Conservation (phyloP, 37 sponge, comb jelly and placozoan species). For the Oopsacas minuta region DNA sequence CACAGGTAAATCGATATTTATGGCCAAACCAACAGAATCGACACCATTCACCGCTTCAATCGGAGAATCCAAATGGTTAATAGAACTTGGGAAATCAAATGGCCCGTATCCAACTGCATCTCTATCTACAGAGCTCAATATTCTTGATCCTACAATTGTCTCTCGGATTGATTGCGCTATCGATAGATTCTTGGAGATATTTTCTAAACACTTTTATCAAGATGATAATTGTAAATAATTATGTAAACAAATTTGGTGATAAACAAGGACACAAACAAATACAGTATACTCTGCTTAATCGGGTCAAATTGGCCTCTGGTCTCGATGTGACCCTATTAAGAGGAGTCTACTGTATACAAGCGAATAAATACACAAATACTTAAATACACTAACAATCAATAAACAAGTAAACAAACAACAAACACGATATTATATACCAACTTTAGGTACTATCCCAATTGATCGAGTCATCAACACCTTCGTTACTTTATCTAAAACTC, state of each 20-base stretch:
- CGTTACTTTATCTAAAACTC: neutral
- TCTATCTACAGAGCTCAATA: neutral
- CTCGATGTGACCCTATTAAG: too few species aligned
- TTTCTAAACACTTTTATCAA: neutral
- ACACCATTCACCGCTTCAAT: neutral
- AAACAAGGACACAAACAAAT: too few species aligned
- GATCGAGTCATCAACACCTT: neutral
- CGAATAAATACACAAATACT: too few species aligned
- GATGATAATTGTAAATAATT: slow-evolving; percentile 14
- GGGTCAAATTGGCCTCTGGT: too few species aligned
- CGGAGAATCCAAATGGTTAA: neutral
- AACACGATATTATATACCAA: too few species aligned
- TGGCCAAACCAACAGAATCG: neutral
- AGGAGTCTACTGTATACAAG: too few species aligned
- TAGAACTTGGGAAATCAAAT: neutral
- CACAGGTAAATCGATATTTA: neutral
- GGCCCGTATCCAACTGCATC: neutral
- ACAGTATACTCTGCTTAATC: neutral
- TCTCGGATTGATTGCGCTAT: neutral
- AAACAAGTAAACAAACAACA: too few species aligned
- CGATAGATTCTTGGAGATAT: neutral
- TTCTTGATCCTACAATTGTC: neutral
- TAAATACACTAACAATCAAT: too few species aligned
- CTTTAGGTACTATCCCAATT: neutral
- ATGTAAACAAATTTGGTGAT: neutral